These are phyloP conservation scores for Catharus fuscescens DNA, from an alignment of 2,113 vertebrate species.

Conservation along the genomic window DNA sequence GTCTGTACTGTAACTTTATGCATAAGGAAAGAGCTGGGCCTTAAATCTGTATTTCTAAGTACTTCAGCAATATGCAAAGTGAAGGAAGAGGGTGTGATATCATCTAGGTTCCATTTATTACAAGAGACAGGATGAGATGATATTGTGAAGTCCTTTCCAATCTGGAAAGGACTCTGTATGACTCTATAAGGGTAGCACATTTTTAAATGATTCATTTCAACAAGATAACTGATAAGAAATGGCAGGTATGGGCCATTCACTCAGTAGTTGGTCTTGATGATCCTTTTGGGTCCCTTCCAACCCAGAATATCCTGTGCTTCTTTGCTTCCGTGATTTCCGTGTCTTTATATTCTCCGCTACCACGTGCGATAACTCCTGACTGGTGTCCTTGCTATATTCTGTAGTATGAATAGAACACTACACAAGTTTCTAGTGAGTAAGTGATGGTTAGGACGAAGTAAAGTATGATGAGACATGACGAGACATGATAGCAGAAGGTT, in stretches of 20 bases:
- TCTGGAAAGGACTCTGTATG: neutral
- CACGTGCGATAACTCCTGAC: neutral
- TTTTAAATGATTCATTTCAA: neutral
- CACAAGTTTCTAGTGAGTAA: neutral
- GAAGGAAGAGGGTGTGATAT: neutral
- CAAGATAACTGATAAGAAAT: neutral
- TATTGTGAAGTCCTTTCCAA: neutral
- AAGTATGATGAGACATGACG: neutral
- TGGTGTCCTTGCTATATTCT: neutral
- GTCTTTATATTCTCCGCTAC: neutral
- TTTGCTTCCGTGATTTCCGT: neutral
- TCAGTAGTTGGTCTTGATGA: neutral
- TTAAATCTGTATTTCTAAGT: neutral
- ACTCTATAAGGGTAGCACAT: neutral
- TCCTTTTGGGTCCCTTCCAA: neutral
- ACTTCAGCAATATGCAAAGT: neutral
- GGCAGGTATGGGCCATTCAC: fast-evolving
- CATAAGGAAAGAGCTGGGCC: neutral
- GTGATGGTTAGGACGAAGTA: neutral
- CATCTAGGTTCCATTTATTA: neutral
- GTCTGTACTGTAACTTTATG: neutral
- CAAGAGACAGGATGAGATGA: neutral
- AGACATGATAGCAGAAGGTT: neutral
- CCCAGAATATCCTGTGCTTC: neutral
- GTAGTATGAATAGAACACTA: neutral